Evolutionary conservation across 1,140 invertebrate genomes (phyloP), one percentile per base, ranked within the genome.

Genomic region (Drosophila asahinai): DNA sequence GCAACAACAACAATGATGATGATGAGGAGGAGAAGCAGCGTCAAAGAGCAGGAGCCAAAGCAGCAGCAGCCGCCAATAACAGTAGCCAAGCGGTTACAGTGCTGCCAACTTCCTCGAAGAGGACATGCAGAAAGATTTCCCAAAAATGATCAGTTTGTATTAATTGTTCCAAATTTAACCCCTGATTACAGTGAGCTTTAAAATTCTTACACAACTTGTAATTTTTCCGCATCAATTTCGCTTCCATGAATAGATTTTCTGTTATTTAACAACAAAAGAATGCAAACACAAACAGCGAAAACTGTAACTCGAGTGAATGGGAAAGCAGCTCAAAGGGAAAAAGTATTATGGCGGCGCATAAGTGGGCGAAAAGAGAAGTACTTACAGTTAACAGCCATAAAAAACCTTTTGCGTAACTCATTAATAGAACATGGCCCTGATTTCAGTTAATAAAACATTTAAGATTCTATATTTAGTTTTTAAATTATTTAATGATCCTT

Each of bases 41-140:
- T 19, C 11, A 43, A 43, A 45, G 40, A 36, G 52, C 27, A 36
- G 27, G 27, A 30, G 27, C 27, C 27, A 30, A 17, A 55, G 52
- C 30, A 19, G 33, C 55, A 47, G 22, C 25, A 59, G 55, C 55
- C 12, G 6, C 25, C 22, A 17, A 60, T 47, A 60, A 60, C 58
- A 47, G 58, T 27, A 59, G 55, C 55, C 12, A 15, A 7, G 36
- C 11, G 36, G 36, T 8, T 15, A 38, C 54, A 57, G 54, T 57
- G n/a, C 1, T 22, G 19, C 19, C 19, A 38, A 22, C 54, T 12
- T 57, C 54, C 19, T 15, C 7, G 3, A 22, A 7, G 6, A 38
- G 52, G 36, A n/a, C 5, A 1, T 15, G 14, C 0, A 0, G 0
- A 58, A n/a, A n/a, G 8, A 25, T n/a, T 8, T 4, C 1, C 2